phyloP scores from a whole-genome alignment of 2,113 vertebrate species.

The Hippocampus mohnikei region DNA sequence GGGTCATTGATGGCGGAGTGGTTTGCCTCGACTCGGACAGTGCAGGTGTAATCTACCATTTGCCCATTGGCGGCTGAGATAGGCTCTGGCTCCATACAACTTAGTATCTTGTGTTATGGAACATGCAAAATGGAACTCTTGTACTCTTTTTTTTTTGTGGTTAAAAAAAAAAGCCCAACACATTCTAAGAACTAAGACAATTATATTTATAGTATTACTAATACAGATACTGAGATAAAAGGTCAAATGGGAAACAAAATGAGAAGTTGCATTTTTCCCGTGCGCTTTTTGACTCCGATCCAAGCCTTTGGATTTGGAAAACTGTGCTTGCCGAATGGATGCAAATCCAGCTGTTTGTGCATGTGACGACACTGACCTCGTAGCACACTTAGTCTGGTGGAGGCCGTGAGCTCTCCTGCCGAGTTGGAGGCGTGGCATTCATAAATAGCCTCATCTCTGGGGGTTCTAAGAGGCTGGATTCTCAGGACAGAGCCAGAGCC shows the following conservation, averaged over 20 bases:
- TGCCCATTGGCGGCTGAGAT: too few species aligned
- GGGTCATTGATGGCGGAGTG: too few species aligned
- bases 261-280: not conserved
- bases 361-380: slow-evolving; percentile 78
- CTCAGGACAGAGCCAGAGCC: slow-evolving; percentile 97
- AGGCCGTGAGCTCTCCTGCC: slow-evolving; percentile 89
- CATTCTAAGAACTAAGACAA: too few species aligned
- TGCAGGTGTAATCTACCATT: too few species aligned
- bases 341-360: not conserved
- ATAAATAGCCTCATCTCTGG: slow-evolving; percentile 95
- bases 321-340: not conserved
- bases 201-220: too few species aligned
- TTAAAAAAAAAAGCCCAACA: too few species aligned
- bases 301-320: not conserved
- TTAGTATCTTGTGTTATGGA: too few species aligned
- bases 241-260: not conserved
- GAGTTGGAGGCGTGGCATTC: slow-evolving; percentile 96
- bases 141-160: too few species aligned
- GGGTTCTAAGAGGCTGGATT: slow-evolving; percentile 94
- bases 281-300: not conserved
- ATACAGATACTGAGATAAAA: not conserved
- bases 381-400: slow-evolving; percentile 90
- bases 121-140: too few species aligned
- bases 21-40: too few species aligned
- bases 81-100: too few species aligned